Conservation (phyloP, 2,113 vertebrate genomes). For the Antechinus stuartii region DNA sequence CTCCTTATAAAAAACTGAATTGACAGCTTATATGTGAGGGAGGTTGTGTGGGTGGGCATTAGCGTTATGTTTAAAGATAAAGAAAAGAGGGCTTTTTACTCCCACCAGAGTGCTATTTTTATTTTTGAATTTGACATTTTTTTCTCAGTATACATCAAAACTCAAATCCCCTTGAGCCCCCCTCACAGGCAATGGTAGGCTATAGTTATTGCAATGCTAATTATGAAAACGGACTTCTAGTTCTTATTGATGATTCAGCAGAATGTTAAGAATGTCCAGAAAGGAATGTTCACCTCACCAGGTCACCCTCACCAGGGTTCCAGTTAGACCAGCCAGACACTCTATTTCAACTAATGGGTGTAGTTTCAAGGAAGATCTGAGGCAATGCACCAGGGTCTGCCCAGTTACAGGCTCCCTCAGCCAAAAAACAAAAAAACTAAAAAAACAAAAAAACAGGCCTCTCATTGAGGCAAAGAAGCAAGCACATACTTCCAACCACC, state of each 20-base stretch:
- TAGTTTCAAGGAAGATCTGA: slow-evolving; percentile 21
- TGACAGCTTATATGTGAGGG: slow-evolving; percentile 23
- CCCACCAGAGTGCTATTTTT: background rate
- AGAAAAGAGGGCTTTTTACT: background rate
- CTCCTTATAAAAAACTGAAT: background rate
- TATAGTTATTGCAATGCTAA: background rate
- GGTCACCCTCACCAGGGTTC: background rate
- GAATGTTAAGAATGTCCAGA: background rate
- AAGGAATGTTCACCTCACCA: background rate
- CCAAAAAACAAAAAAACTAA: background rate
- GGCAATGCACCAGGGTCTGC: background rate
- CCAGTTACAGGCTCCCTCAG: background rate
- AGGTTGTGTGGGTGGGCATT: background rate
- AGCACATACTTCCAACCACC: rapidly evolving
- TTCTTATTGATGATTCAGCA: background rate
- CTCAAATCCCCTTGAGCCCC: background rate
- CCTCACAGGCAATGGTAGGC: background rate
- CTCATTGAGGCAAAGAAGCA: background rate
- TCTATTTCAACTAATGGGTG: background rate
- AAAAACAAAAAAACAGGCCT: background rate
- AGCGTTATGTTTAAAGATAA: background rate
- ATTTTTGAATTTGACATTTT: background rate
- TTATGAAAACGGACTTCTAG: background rate
- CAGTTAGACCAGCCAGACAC: slow-evolving; percentile 42
- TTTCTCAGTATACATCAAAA: background rate